Evolutionary conservation across 2,888 invertebrate species (phyloP).

Genomic region (Oasisia sp.): DNA sequence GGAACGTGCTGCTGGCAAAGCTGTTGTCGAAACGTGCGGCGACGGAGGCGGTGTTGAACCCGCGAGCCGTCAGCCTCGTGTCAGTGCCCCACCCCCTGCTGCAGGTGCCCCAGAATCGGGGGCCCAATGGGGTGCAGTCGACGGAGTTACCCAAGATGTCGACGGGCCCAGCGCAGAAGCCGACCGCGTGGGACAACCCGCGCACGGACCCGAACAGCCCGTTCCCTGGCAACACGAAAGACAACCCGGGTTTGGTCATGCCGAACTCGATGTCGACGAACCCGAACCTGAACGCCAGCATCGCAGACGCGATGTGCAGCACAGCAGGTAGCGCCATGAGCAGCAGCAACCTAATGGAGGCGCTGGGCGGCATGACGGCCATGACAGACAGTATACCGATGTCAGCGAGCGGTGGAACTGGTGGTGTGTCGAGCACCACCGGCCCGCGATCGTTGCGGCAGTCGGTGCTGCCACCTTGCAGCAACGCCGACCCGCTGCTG

Average conservation of each 20-base stretch:
- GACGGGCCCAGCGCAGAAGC: conserved; percentile 27
- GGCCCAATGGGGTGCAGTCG: conserved; percentile 22
- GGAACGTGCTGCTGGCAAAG: conserved; percentile 57
- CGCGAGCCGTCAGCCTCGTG: conserved; percentile 33
- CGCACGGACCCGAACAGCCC: conserved; percentile 45
- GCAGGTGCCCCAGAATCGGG: conserved; percentile 17
- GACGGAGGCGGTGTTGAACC: conserved; percentile 55
- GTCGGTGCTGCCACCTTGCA: conserved; percentile 14
- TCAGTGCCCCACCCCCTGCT: not conserved
- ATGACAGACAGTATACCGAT: not conserved
- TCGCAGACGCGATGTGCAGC: not conserved
- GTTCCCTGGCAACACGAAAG: conserved; percentile 47
- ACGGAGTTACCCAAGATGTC: not conserved
- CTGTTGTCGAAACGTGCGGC: conserved; percentile 53
- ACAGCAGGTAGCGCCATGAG: not conserved
- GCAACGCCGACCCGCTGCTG: conserved; percentile 69
- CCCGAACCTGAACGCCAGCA: not conserved
- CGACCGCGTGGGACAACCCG: conserved; percentile 47
- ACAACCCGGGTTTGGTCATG: not conserved
- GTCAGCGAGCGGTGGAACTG: not conserved
- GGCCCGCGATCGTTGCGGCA: conserved; percentile 8
- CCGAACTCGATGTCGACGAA: not conserved
- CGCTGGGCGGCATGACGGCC: not conserved
- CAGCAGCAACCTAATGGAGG: not conserved
- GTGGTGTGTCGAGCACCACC: conserved; percentile 17